Percentiles rank a stretch among this genome's conserved stretches.
Evolutionary conservation across 2,113 vertebrate species (phyloP).

Genomic region (Hippocampus comes): DNA sequence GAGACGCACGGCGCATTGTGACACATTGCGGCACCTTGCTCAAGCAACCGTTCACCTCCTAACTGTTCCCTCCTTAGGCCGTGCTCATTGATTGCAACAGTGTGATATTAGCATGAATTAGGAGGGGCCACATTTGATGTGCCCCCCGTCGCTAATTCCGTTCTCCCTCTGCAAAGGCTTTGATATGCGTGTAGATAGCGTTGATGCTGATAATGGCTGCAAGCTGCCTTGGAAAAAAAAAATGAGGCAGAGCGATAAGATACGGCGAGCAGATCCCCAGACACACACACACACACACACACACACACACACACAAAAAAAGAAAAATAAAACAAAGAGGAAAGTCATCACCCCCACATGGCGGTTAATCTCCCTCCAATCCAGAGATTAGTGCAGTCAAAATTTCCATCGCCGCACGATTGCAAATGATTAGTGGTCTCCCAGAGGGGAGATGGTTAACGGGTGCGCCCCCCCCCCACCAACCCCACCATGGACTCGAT

Average conservation of each 20-base stretch:
- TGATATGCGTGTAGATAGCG: constrained; percentile 65
- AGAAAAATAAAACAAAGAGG: constrained; percentile 52
- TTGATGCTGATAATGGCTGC: constrained; percentile 39
- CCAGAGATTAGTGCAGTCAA: constrained; percentile 55
- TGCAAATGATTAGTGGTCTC: constrained; percentile 54
- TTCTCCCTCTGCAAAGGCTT: constrained; percentile 60
- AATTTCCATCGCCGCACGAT: constrained; percentile 29
- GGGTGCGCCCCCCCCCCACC: neutral
- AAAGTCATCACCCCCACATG: constrained; percentile 55
- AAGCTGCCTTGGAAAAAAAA: constrained; percentile 48
- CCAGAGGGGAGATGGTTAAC: constrained; percentile 36
- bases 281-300: constrained; percentile 10
- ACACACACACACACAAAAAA: neutral
- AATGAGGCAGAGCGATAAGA: constrained; percentile 59
- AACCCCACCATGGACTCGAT: neutral
- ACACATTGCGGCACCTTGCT: neutral
- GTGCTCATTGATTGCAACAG: neutral
- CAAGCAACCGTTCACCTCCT: constrained; percentile 3
- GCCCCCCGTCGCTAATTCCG: constrained; percentile 40
- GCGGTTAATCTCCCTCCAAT: constrained; percentile 61
- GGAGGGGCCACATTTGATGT: constrained; percentile 23
- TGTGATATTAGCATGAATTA: constrained; percentile 45
- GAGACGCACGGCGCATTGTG: constrained; percentile 22
- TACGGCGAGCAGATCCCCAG: constrained; percentile 50
- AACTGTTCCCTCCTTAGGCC: neutral